Conservation (phyloP, 2,888 invertebrate genomes). For the Heteropelma amictum region DNA sequence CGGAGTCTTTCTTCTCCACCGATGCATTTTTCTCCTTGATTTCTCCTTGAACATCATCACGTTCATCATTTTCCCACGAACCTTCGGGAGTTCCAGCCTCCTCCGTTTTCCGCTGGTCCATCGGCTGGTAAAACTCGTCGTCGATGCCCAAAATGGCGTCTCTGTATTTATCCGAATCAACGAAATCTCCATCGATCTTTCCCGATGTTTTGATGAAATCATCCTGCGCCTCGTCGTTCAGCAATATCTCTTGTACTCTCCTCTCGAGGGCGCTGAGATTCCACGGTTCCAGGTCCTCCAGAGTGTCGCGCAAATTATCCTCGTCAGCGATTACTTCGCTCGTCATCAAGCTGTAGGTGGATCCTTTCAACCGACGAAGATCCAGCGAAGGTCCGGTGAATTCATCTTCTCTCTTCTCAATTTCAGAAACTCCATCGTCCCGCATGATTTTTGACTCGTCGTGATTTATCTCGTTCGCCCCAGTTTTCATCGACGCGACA, state of each 20-base stretch:
- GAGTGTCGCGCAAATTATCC: constrained; percentile 27
- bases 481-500: neutral
- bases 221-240: constrained; percentile 31
- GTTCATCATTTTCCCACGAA: neutral
- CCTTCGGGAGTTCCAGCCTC: no score
- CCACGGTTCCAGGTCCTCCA: constrained; percentile 58
- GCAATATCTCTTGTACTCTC: constrained; percentile 47
- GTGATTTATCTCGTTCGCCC: neutral
- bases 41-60: neutral
- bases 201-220: constrained; percentile 23
- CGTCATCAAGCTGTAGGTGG: neutral
- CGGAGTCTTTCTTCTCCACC: no score
- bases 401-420: neutral
- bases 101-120: no score
- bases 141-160: neutral
- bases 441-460: neutral
- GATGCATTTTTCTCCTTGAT: no score
- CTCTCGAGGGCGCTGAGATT: constrained; percentile 47
- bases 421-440: neutral
- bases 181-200: constrained; percentile 25
- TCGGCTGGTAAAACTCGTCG: no score
- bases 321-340: constrained; percentile 49
- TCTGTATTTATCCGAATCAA: neutral
- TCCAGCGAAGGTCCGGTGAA: neutral
- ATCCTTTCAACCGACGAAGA: neutral